phyloP scores from a whole-genome alignment of 2,888 invertebrate genomes.

The Lithophane socia region DNA sequence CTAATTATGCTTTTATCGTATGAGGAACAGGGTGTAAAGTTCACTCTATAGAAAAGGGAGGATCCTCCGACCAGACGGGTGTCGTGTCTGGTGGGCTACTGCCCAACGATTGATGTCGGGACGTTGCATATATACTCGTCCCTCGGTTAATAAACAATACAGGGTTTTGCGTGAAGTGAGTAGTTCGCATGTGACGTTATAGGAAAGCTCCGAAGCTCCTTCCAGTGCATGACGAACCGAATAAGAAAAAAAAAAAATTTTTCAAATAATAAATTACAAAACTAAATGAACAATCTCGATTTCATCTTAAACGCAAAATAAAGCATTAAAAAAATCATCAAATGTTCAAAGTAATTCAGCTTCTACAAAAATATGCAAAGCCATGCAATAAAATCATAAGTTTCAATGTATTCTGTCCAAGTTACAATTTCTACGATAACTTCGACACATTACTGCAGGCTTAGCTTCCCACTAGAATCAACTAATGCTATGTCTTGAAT shows the following conservation, averaged over 20 bases:
- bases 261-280: background rate
- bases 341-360: background rate
- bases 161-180: too few species aligned
- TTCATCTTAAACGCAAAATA: background rate
- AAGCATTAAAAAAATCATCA: background rate
- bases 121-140: too few species aligned
- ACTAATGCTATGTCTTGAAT: constrained; percentile 21
- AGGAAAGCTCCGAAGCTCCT: background rate
- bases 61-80: too few species aligned
- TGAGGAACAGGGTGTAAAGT: too few species aligned
- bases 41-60: too few species aligned
- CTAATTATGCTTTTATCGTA: too few species aligned
- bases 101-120: too few species aligned
- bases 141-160: too few species aligned
- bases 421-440: constrained; percentile 5
- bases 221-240: background rate
- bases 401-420: constrained; percentile 13
- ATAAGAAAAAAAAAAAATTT: background rate
- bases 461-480: constrained; percentile 53
- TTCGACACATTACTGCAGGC: constrained; percentile 2
- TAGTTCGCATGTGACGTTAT: too few species aligned
- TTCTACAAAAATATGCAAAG: constrained; percentile 5
- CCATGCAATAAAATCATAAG: constrained; percentile 12
- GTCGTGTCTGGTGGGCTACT: too few species aligned
- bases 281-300: background rate